phyloP scores from a whole-genome alignment of 2,888 invertebrate species.

The Dusona sp. region DNA sequence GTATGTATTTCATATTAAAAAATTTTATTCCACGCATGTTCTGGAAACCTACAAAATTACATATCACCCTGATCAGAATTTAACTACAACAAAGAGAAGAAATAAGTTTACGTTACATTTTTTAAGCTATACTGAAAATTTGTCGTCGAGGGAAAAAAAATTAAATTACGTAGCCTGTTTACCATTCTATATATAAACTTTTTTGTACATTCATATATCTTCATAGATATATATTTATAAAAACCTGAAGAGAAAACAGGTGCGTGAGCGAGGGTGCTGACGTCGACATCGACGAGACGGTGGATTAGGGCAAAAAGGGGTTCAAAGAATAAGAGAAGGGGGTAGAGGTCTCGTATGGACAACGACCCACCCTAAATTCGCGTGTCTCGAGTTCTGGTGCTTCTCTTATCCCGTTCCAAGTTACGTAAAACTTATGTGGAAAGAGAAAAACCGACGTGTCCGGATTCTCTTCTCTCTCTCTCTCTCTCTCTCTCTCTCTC shows the following conservation, averaged over 20 bases:
- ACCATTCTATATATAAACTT: no score
- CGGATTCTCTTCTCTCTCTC: slow-evolving; percentile 61
- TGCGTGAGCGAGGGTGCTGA: slow-evolving; percentile 65
- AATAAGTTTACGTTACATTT: slow-evolving; percentile 46
- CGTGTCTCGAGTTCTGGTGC: slow-evolving; percentile 79
- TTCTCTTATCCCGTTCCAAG: slow-evolving; percentile 37
- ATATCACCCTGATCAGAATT: slow-evolving; percentile 11
- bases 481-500: background rate
- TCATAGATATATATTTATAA: background rate
- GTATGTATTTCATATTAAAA: slow-evolving; percentile 7
- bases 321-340: slow-evolving; percentile 16
- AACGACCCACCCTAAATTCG: slow-evolving; percentile 82
- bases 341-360: slow-evolving; percentile 54
- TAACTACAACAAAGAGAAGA: slow-evolving; percentile 4
- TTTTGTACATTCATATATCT: background rate
- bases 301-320: slow-evolving; percentile 50
- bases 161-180: slow-evolving; percentile 53
- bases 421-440: slow-evolving; percentile 25
- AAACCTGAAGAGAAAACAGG: slow-evolving; percentile 52
- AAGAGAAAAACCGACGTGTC: slow-evolving; percentile 28
- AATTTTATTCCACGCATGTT: slow-evolving; percentile 20
- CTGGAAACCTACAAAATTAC: slow-evolving; percentile 30
- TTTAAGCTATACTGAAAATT: slow-evolving; percentile 55
- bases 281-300: slow-evolving; percentile 60
- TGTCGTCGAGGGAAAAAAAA: slow-evolving; percentile 53